phyloP scores from a whole-genome alignment of 2,113 vertebrate species.

The Rhabdornis inornatus region DNA sequence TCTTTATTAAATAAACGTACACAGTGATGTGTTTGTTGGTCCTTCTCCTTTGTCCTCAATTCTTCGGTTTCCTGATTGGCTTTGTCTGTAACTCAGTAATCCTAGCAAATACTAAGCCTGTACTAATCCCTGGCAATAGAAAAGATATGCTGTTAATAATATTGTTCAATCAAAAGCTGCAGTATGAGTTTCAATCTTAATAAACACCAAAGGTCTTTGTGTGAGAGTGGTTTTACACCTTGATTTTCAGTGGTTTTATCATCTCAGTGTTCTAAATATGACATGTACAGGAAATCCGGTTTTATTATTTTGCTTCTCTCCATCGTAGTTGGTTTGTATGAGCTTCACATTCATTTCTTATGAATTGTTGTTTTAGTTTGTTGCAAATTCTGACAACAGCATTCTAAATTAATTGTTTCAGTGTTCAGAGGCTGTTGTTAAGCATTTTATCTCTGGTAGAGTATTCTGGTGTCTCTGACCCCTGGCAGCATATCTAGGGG shows the following conservation, averaged over 20 bases:
- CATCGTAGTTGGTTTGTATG: not conserved
- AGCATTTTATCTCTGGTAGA: not conserved
- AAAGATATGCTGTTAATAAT: not conserved
- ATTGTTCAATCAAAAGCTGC: not conserved
- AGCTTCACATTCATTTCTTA: fast-evolving
- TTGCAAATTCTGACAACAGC: not conserved
- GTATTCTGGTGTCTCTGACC: not conserved
- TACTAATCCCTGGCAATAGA: not conserved
- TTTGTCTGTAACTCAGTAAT: not conserved
- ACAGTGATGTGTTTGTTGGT: fast-evolving
- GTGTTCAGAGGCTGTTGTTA: not conserved
- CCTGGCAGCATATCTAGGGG: not conserved
- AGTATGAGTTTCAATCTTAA: not conserved
- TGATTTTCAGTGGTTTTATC: not conserved
- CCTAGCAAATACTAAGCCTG: not conserved
- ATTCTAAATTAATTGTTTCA: not conserved
- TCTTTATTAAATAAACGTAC: fast-evolving
- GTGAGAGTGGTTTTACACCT: not conserved
- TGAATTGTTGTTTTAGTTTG: not conserved
- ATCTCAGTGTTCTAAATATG: not conserved
- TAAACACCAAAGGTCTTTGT: not conserved
- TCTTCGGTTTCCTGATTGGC: not conserved
- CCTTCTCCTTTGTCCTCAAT: not conserved
- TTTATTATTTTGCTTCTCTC: not conserved
- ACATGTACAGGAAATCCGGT: not conserved